A percentile compares a stretch with the other conserved stretches of the same genome.
These are phyloP conservation scores for Allygus modestus DNA, from an alignment of 2,888 invertebrate species.

Conservation along the genomic window DNA sequence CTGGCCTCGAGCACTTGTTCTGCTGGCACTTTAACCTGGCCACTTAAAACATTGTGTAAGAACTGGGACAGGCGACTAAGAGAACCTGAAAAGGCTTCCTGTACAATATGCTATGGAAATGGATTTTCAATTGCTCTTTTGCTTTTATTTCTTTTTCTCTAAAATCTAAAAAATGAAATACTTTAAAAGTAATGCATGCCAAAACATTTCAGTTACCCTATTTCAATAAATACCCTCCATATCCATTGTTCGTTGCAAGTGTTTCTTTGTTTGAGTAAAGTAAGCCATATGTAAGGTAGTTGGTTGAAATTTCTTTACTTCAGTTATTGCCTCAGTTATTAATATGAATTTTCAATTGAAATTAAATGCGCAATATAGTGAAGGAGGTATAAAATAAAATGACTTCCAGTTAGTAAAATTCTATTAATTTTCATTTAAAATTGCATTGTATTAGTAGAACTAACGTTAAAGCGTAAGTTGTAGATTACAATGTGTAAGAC, in stretches of 20 bases:
- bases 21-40: slow-evolving; percentile 14
- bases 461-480: too few species aligned
- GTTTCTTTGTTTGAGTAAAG: background rate
- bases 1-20: slow-evolving; percentile 1
- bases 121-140: background rate
- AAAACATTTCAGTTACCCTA: background rate
- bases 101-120: background rate
- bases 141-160: background rate
- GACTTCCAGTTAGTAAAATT: too few species aligned
- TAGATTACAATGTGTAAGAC: too few species aligned
- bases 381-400: too few species aligned
- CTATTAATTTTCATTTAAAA: too few species aligned
- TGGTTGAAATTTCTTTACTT: background rate
- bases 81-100: background rate
- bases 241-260: slow-evolving; percentile 4
- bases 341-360: too few species aligned
- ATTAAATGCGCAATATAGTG: too few species aligned
- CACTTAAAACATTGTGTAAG: slow-evolving; percentile 28
- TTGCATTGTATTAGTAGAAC: too few species aligned
- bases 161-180: background rate
- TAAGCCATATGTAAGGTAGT: background rate
- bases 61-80: slow-evolving; percentile 16
- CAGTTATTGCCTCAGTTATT: too few species aligned
- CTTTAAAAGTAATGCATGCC: background rate
- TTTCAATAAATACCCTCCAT: background rate